Evolutionary conservation across 1,140 invertebrate genomes (phyloP), one percentile per base, ranked within the genome.

Genomic region (Ceratina calcarata): DNA sequence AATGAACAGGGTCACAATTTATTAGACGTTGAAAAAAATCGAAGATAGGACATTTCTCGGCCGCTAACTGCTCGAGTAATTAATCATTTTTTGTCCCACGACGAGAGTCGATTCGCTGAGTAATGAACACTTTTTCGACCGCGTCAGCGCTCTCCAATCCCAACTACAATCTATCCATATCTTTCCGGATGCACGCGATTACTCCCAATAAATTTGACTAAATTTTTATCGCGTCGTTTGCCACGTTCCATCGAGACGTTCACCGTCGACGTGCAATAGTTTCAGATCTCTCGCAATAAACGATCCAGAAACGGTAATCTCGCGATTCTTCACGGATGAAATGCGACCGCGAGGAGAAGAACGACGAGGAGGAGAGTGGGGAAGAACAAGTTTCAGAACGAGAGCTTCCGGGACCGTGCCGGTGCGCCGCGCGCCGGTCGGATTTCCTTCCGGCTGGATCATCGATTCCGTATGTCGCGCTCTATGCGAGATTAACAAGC

Each of bases 401-500:
- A 62, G 62, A 73, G 60, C 24, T 51, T 61, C 55, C 18, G 67
- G 8, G 4, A 18, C n/a, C 27, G 27, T 22, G 37, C 3, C 37
- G 37, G 37, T 6, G 37, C 37, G 37, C 37, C 37, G 37, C 37
- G 37, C 57, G 13, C 71, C 65, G 67, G 83, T 83, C 69, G 60
- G 78, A 55, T 83, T 83, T 78, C 75, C 57, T 78, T 70, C 81
- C 53, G 27, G 27, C 58, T 65, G 60, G 57, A 67, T 60, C 70
- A 24, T 49, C 65, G 55, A n/a, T 79, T 73, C 20, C 64, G 65
- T 58, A 45, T 67, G 51, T 57, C 55, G 24, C 65, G 49, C 66
- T 60, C 45, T 61, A 64, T 57, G 58, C 64, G 15, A 84, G 68
- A 78, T 80, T 83, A 84, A 83, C 74, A 83, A 83, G 51, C 49